A percentile compares a stretch with the other conserved stretches of the same genome.
Evolutionary conservation across 2,113 vertebrate species (phyloP).

Genomic region (Suricata suricatta): DNA sequence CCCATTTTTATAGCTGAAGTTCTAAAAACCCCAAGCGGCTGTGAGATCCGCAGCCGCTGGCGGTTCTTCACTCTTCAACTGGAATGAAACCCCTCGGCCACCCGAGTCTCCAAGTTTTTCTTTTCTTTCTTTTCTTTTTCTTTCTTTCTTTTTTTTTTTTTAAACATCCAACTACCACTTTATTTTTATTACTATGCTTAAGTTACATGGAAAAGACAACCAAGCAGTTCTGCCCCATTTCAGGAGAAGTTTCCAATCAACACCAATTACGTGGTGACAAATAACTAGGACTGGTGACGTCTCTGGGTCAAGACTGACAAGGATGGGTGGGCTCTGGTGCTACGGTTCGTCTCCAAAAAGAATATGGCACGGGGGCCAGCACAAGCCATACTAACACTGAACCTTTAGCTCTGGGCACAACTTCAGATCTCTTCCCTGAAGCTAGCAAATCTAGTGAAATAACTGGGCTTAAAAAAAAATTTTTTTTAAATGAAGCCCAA

Average conservation of each 20-base stretch:
- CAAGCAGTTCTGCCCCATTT: constrained; percentile 85
- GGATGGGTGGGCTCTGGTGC: constrained; percentile 85
- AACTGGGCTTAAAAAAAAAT: constrained; percentile 73
- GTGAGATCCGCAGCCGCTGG: not conserved
- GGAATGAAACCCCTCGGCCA: constrained; percentile 61
- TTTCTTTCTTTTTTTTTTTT: too few relatives aligned
- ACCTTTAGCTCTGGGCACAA: constrained; percentile 87
- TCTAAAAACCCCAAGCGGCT: constrained; percentile 68
- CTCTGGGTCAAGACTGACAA: constrained; percentile 84
- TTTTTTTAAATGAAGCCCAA: constrained; percentile 80
- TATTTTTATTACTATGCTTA: constrained; percentile 88
- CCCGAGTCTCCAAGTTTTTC: constrained; percentile 38
- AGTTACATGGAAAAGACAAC: constrained; percentile 86
- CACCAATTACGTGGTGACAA: constrained; percentile 82
- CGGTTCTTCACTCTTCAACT: not conserved
- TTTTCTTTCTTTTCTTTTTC: too few relatives aligned
- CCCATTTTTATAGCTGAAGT: constrained; percentile 88
- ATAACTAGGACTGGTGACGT: constrained; percentile 82
- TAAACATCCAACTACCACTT: constrained; percentile 84
- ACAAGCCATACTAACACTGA: constrained; percentile 88
- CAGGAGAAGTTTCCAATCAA: constrained; percentile 84
- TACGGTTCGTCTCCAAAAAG: constrained; percentile 87
- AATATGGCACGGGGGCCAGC: constrained; percentile 87
- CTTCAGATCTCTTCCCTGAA: constrained; percentile 84
- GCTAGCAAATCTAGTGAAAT: constrained; percentile 84